Conservation (phyloP, 2,113 vertebrate genomes). For the Corythoichthys intestinalis region DNA sequence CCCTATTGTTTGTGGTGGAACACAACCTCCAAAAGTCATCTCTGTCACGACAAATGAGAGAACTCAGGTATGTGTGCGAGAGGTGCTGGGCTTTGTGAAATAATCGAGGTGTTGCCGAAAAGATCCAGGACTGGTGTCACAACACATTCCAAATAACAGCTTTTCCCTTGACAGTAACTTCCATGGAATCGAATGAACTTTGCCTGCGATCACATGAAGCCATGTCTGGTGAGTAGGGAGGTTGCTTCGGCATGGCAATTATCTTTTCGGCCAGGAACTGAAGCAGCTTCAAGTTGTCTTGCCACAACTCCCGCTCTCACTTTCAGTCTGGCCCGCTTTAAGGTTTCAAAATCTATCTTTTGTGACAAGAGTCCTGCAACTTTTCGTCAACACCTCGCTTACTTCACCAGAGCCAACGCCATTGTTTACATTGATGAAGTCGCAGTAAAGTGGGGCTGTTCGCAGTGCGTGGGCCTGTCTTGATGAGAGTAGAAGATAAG, state of each 20-base stretch:
- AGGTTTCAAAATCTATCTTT: no score
- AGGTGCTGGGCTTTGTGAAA: no score
- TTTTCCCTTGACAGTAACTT: neutral
- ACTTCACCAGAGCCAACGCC: slow-evolving; percentile 35
- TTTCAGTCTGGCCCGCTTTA: neutral
- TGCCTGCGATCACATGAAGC: neutral
- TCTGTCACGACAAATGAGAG: slow-evolving; percentile 35
- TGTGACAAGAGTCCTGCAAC: neutral
- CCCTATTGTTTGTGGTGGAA: slow-evolving; percentile 70
- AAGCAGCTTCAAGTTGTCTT: neutral
- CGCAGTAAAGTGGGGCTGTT: slow-evolving; percentile 38
- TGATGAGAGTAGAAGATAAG: slow-evolving; percentile 39
- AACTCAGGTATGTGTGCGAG: slow-evolving; percentile 12
- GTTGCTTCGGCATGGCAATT: neutral
- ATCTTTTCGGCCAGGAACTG: neutral
- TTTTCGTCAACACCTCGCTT: neutral
- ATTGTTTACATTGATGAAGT: slow-evolving; percentile 36
- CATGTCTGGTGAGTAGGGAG: neutral
- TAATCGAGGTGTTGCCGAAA: neutral
- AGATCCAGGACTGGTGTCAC: neutral
- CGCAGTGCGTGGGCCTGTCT: slow-evolving; percentile 20
- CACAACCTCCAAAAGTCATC: slow-evolving; percentile 67
- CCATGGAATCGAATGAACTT: neutral
- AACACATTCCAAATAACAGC: neutral
- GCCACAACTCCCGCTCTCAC: neutral